Conservation (phyloP, 2,888 invertebrate species). For the Nudaria mundana region DNA sequence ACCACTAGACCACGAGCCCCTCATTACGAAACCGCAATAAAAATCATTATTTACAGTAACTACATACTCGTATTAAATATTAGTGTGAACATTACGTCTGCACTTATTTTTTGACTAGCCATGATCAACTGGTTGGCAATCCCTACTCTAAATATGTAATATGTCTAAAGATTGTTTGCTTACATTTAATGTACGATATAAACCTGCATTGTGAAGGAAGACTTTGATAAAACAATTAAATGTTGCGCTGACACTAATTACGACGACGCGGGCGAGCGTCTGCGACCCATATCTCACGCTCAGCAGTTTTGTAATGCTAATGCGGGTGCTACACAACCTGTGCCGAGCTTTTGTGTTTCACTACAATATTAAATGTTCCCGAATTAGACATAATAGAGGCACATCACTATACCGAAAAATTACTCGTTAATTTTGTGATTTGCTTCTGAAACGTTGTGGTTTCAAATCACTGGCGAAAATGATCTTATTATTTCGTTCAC, state of each 20-base stretch:
- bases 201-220: slow-evolving; percentile 26
- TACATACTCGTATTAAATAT: too few relatives aligned
- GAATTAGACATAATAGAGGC: slow-evolving; percentile 31
- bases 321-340: slow-evolving; percentile 45
- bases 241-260: slow-evolving; percentile 69
- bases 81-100: too few relatives aligned
- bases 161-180: too few relatives aligned
- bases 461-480: not conserved
- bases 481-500: not conserved
- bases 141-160: too few relatives aligned
- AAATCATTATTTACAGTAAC: too few relatives aligned
- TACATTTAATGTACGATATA: too few relatives aligned
- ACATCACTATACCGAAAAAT: slow-evolving; percentile 7
- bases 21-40: too few relatives aligned
- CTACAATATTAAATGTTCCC: slow-evolving; percentile 36
- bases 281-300: slow-evolving; percentile 78
- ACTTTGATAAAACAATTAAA: slow-evolving; percentile 70
- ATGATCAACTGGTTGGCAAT: too few relatives aligned
- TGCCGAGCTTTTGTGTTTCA: slow-evolving; percentile 47
- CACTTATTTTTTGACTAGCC: too few relatives aligned
- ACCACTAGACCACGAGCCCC: too few relatives aligned
- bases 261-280: slow-evolving; percentile 58
- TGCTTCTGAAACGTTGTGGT: not conserved
- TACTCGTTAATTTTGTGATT: slow-evolving; percentile 6
- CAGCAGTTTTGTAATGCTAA: slow-evolving; percentile 69